A percentile compares a stretch with the other conserved stretches of the same genome.
phyloP scores from a whole-genome alignment of 2,113 vertebrate genomes.

The human region GRCh38 chr12:94506001-94506500 shows the following conservation, averaged over 20 bases:
- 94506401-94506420: background rate
- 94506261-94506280: background rate
- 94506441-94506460: background rate
- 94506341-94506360: background rate
- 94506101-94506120: background rate
- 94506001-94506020: background rate
- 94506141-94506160: background rate
- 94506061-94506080: background rate
- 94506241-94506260: background rate
- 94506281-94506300: background rate
- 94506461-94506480: background rate
- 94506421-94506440: background rate
- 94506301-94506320: background rate
- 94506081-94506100: background rate
- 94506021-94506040: background rate
- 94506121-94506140: background rate
- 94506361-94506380: background rate
- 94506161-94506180: background rate
- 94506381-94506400: rapidly evolving
- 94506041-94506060: background rate
- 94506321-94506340: background rate
- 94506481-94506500: background rate
- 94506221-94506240: background rate
- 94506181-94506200: background rate
- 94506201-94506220: background rate